A percentile compares a stretch with the other conserved stretches of the same genome.
These are phyloP conservation scores for Amphipyra berbera DNA, from an alignment of 2,888 invertebrate species.

Conservation along the genomic window DNA sequence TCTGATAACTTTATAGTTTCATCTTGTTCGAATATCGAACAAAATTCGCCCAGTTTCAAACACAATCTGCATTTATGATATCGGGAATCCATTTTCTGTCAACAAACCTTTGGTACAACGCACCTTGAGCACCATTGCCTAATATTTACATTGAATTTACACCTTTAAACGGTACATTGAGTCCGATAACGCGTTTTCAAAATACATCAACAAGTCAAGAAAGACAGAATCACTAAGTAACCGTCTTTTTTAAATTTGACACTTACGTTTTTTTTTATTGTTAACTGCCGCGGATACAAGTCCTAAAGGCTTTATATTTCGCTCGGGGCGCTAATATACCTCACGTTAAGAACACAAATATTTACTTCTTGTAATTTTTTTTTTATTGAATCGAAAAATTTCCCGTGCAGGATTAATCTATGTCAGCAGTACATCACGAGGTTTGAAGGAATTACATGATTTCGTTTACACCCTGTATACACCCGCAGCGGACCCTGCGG, in stretches of 20 bases:
- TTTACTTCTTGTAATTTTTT: too few relatives aligned
- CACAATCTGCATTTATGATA: constrained; percentile 86
- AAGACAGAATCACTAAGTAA: constrained; percentile 16
- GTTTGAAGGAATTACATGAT: too few relatives aligned
- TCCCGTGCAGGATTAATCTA: too few relatives aligned
- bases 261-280: too few relatives aligned
- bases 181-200: constrained; percentile 12
- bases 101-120: constrained; percentile 5
- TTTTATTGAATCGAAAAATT: too few relatives aligned
- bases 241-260: constrained; percentile 38
- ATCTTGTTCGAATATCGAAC: constrained; percentile 87
- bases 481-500: too few relatives aligned
- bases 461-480: too few relatives aligned
- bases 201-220: background rate
- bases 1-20: constrained; percentile 84
- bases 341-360: too few relatives aligned
- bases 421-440: too few relatives aligned
- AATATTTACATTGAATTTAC: constrained; percentile 46
- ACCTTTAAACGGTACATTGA: constrained; percentile 33
- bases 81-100: constrained; percentile 68
- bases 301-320: too few relatives aligned
- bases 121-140: constrained; percentile 24
- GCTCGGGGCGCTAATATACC: too few relatives aligned
- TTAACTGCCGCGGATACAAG: too few relatives aligned
- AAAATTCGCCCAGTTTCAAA: constrained; percentile 85